Percentiles rank a stretch among this genome's conserved stretches.
These are phyloP conservation scores for Gymnosoma rotundatum DNA, from an alignment of 2,888 invertebrate species.

Conservation along the genomic window DNA sequence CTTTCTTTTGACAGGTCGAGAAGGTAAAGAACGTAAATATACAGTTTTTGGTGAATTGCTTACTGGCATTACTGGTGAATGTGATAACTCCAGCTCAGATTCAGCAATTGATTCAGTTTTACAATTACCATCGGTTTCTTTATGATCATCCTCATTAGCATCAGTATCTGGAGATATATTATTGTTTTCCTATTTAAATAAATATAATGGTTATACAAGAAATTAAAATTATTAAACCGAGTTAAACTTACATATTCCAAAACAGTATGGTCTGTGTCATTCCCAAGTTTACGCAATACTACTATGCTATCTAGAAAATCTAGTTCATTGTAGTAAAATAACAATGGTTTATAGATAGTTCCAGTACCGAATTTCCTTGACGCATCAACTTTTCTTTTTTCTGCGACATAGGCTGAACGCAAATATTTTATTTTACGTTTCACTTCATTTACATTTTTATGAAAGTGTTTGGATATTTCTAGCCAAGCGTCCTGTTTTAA, in stretches of 20 bases:
- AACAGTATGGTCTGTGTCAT: not conserved
- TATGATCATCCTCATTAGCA: conserved; percentile 24
- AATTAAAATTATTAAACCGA: not conserved
- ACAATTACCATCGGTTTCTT: conserved; percentile 3
- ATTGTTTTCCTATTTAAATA: conserved; percentile 23
- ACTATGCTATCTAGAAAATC: conserved; percentile 66
- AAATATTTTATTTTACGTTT: conserved; percentile 71
- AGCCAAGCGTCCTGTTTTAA: conserved; percentile 67
- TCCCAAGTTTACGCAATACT: conserved; percentile 47
- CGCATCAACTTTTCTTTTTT: conserved; percentile 68
- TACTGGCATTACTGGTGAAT: not conserved
- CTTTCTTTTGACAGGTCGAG: conserved; percentile 10
- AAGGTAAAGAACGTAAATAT: not conserved
- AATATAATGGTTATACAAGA: not conserved
- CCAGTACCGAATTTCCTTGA: conserved; percentile 32
- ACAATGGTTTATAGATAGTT: conserved; percentile 53
- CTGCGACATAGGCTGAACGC: conserved; percentile 69
- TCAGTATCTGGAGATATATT: conserved; percentile 1
- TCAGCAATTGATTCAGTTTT: conserved; percentile 27
- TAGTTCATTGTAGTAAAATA: conserved; percentile 70
- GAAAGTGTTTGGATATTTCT: conserved; percentile 60
- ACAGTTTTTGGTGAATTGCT: not conserved
- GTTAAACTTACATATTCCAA: conserved; percentile 30
- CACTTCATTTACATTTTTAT: conserved; percentile 47
- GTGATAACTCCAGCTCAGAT: not conserved